Evolutionary conservation across 2,888 invertebrate species (phyloP).

Genomic region (Caenorhabditis sp.): DNA sequence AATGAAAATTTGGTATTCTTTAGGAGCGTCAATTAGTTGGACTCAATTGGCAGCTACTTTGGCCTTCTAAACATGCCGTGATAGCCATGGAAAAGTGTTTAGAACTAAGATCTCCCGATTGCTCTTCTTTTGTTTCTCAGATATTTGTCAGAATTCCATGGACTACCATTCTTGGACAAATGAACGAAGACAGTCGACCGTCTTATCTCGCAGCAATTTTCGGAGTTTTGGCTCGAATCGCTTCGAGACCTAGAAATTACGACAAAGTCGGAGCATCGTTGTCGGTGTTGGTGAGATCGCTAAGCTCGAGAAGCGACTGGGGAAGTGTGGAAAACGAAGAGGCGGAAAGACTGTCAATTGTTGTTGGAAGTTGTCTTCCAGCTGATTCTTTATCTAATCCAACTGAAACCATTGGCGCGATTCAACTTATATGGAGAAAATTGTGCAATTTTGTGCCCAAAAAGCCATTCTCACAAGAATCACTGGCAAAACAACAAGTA

Average conservation of each 20-base stretch:
- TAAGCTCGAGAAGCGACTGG: constrained; percentile 58
- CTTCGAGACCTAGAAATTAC: constrained; percentile 49
- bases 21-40: constrained; percentile 45
- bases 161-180: constrained; percentile 37
- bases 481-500: constrained; percentile 49
- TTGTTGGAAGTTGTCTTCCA: constrained; percentile 39
- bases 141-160: constrained; percentile 65
- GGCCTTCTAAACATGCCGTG: constrained; percentile 50
- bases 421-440: constrained; percentile 61
- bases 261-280: constrained; percentile 64
- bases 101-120: constrained; percentile 50
- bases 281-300: constrained; percentile 51
- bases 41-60: constrained; percentile 48
- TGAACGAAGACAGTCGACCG: constrained; percentile 56
- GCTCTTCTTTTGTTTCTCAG: constrained; percentile 60
- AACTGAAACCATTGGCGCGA: constrained; percentile 38
- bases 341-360: constrained; percentile 35
- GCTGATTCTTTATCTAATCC: constrained; percentile 42
- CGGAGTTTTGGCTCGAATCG: constrained; percentile 49
- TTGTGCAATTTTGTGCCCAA: constrained; percentile 56
- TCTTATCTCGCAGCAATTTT: constrained; percentile 58
- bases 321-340: constrained; percentile 48
- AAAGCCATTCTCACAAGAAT: constrained; percentile 15
- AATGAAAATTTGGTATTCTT: constrained; percentile 2
- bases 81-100: constrained; percentile 46